A percentile compares a stretch with the other conserved stretches of the same genome.
Evolutionary conservation across 2,797 vertebrate genomes (phyloP).

Genomic region (Thunnus albacares): DNA sequence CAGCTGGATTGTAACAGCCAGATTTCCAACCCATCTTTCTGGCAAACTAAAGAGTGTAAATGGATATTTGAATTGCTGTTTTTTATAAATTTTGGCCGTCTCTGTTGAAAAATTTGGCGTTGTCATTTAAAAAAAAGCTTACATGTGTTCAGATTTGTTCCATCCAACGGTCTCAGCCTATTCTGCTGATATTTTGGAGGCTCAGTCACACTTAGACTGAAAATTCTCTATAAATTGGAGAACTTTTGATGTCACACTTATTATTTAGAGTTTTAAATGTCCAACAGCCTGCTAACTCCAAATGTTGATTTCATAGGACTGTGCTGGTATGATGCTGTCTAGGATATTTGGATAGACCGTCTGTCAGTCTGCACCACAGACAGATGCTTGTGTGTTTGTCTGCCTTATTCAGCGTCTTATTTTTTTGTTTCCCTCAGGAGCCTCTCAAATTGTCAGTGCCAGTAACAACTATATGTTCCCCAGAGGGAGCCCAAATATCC

Average conservation of each 20-base stretch:
- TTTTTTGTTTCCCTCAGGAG: constrained; percentile 79
- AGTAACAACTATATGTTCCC: constrained; percentile 83
- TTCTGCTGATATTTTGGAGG: constrained; percentile 33
- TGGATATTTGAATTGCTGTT: constrained; percentile 58
- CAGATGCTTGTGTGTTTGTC: constrained; percentile 59
- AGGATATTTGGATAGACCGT: constrained; percentile 45
- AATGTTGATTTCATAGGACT: constrained; percentile 47
- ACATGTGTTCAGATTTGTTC: constrained; percentile 59
- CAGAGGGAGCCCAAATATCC: constrained; percentile 83
- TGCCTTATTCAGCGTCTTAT: constrained; percentile 60
- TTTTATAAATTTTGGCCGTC: constrained; percentile 63
- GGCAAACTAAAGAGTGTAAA: constrained; percentile 50
- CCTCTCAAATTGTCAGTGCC: constrained; percentile 83
- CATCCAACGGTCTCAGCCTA: constrained; percentile 46
- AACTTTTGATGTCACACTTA: constrained; percentile 32
- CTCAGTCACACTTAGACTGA: not conserved
- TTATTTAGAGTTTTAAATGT: not conserved
- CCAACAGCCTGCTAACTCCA: constrained; percentile 15
- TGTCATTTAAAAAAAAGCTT: constrained; percentile 49
- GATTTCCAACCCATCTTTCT: constrained; percentile 63
- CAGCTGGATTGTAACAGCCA: constrained; percentile 58
- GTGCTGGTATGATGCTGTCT: constrained; percentile 48
- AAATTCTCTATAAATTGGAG: constrained; percentile 14
- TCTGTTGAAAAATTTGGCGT: constrained; percentile 56
- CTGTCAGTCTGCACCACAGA: constrained; percentile 63